Conservation (phyloP, 2,888 invertebrate species). For the Leptinotarsa rubiginosa region DNA sequence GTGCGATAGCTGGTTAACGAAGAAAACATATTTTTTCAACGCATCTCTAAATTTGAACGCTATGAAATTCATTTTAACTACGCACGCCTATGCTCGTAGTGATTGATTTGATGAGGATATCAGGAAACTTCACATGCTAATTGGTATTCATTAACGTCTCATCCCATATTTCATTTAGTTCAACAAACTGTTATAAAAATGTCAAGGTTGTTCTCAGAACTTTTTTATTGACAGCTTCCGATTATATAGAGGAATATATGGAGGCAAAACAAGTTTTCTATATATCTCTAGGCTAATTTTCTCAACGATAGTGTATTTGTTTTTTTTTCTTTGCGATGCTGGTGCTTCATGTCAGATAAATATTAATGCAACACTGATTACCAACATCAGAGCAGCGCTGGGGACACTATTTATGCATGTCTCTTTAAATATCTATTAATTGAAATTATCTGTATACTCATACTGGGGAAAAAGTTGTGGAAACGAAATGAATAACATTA, state of each 20-base stretch:
- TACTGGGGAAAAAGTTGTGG: neutral
- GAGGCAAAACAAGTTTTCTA: conserved; percentile 12
- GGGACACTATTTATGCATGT: neutral
- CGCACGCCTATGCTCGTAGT: neutral
- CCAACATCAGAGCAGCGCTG: neutral
- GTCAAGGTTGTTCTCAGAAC: conserved; percentile 29
- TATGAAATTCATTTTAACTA: neutral
- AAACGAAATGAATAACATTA: neutral
- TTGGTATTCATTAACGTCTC: conserved; percentile 16
- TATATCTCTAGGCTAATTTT: conserved; percentile 11
- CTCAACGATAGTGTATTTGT: conserved; percentile 3
- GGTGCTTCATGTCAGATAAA: conserved; percentile 6
- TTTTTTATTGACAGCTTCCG: conserved; percentile 21
- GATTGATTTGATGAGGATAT: conserved; percentile 1
- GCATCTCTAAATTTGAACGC: neutral
- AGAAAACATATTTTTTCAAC: no score
- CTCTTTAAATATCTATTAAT: conserved; percentile 6
- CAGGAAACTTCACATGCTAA: neutral
- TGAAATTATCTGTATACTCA: neutral
- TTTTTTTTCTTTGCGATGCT: neutral
- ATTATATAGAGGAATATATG: conserved; percentile 21
- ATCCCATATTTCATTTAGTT: conserved; percentile 24
- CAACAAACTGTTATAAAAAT: conserved; percentile 30
- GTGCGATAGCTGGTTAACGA: no score
- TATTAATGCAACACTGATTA: conserved; percentile 8